Evolutionary conservation across 30 jellyfish, hydroid and myxozoan species (phyloP), one percentile per base, ranked within the genome.

Genomic region (Aurelia sp.): DNA sequence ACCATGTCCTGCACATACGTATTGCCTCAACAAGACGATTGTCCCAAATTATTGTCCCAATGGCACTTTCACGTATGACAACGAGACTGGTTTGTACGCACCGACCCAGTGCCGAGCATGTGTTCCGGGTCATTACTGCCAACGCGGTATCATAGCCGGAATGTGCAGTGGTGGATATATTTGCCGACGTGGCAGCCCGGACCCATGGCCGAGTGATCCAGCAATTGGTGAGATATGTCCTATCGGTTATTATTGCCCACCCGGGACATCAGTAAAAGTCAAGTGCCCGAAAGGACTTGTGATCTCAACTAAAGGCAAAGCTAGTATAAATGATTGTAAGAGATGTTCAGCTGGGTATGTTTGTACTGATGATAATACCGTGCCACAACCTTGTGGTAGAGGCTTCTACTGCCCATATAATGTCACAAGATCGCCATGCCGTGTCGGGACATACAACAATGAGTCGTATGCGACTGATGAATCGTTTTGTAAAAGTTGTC

Each of bases 401-500:
- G 99, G 99, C 6, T 89, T 62, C 83, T 95, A 89, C 73, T 95
- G 99, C 72, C 99, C 99, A 30, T 79, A 87, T 27, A 96, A 96
- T 48, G 84, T 97, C 53, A 96, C 96, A 13, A 64, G 81, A 23
- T 66, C 47, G 27, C 94, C 97, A 4, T 95, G 99, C 52, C 93
- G 98, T 41, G 82, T 79, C 62, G 99, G 99, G 16, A 95, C 96
- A 37, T 95, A 89, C 30, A 90, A 97, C 82, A 70, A 66, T 44
- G 66, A 64, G 20, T 87, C 89, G 23, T 70, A 59, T 62, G 93
- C 94, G 3, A 75, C 89, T 0, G 95, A 96, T 51, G 87, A 50
- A 51, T 90, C 98, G 21, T 96, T 44, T 53, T 83, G 92, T 52
- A 83, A 92, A 19, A 66, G 74, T 8, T 95, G 99, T 73, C 92